Percentiles rank a stretch among this genome's conserved stretches.
Evolutionary conservation across 2,797 vertebrate species (phyloP).

Genomic region (Anas flavirostris): DNA sequence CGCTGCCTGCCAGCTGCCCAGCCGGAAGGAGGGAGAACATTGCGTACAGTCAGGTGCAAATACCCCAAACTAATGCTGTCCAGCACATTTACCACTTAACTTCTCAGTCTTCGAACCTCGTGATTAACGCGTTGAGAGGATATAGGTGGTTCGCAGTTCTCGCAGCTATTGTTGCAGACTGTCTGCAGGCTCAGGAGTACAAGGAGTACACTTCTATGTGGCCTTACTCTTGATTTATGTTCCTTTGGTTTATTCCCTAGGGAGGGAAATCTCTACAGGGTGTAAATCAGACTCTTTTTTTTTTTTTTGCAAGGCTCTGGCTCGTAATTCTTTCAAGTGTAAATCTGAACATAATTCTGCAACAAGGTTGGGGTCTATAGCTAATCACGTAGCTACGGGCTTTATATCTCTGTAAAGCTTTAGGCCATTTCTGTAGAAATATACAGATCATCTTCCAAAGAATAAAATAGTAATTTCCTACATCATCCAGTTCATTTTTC

Average conservation of each 20-base stretch:
- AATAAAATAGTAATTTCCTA: constrained; percentile 22
- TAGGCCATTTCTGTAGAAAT: constrained; percentile 39
- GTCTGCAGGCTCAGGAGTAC: neutral
- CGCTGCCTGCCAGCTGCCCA: too few relatives aligned
- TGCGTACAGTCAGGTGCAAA: neutral
- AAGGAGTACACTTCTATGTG: neutral
- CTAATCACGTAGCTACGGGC: constrained; percentile 11
- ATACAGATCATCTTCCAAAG: constrained; percentile 22
- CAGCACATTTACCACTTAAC: neutral
- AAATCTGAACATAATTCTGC: constrained; percentile 59
- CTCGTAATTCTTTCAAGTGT: constrained; percentile 62
- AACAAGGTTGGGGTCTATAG: neutral
- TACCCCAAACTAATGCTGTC: neutral
- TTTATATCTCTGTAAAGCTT: constrained; percentile 1
- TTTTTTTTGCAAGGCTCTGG: neutral
- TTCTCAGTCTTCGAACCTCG: neutral
- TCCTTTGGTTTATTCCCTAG: constrained; percentile 22
- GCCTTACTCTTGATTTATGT: constrained; percentile 8
- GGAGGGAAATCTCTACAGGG: constrained; percentile 17
- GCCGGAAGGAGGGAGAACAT: neutral
- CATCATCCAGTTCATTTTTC: constrained; percentile 24
- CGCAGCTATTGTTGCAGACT: neutral
- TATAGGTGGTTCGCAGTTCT: neutral
- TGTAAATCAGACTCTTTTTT: neutral
- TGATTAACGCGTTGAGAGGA: neutral